These are phyloP conservation scores for Yoshiicerus persimilis DNA, from an alignment of 1,140 invertebrate genomes.

Conservation along the genomic window DNA sequence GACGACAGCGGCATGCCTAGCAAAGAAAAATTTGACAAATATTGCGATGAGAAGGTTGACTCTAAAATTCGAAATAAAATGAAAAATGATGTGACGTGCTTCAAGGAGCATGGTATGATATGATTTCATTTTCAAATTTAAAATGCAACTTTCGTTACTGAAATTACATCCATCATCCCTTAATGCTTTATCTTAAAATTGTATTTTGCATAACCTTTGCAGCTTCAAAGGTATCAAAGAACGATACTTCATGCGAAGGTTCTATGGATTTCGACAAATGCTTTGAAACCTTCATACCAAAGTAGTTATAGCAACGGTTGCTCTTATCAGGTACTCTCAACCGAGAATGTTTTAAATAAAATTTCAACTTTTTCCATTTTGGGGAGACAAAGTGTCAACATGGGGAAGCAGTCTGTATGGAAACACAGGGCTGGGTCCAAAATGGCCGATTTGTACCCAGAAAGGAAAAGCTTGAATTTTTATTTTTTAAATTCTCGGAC, in stretches of 20 bases:
- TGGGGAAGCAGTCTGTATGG: no score
- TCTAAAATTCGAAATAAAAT: background rate
- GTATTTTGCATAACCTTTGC: background rate
- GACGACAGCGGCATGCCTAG: background rate
- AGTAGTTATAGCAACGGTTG: background rate
- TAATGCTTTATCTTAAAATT: background rate
- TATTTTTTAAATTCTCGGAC: no score
- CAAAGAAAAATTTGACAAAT: background rate
- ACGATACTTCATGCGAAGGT: background rate
- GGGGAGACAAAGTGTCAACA: no score
- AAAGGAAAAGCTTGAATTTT: no score
- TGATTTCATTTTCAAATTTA: background rate
- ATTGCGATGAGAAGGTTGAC: background rate
- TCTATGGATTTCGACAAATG: background rate
- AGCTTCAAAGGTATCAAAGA: background rate
- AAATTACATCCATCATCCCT: background rate
- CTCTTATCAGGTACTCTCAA: background rate
- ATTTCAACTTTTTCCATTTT: no score
- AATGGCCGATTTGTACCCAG: no score
- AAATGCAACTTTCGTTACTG: background rate
- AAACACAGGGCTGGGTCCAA: no score
- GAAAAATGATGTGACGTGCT: background rate
- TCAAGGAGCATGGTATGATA: background rate
- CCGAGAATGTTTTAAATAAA: no score
- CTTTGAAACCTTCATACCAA: background rate